A percentile compares a stretch with the other conserved stretches of the same genome.
These are phyloP conservation scores for Anseranas semipalmata DNA, from an alignment of 2,113 vertebrate genomes.

Conservation along the genomic window DNA sequence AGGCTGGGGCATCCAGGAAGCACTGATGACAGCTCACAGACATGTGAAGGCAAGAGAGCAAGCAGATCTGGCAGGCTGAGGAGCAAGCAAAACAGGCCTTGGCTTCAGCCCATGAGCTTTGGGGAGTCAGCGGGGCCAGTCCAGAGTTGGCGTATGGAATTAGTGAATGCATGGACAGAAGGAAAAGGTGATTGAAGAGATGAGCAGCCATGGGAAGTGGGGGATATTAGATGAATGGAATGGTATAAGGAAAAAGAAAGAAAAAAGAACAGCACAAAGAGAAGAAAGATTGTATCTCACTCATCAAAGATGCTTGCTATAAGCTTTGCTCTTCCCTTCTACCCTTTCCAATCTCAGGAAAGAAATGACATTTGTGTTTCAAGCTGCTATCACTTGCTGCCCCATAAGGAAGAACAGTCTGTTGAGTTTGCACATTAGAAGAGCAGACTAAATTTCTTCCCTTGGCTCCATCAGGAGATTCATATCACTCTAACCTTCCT, in stretches of 20 bases:
- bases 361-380: background rate
- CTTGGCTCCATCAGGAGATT: background rate
- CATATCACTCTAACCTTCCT: background rate
- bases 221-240: background rate
- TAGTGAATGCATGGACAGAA: background rate
- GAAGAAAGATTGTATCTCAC: background rate
- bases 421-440: background rate
- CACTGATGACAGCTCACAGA: background rate
- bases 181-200: background rate
- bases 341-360: background rate
- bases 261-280: background rate
- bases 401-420: background rate
- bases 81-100: background rate
- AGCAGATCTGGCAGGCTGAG: background rate
- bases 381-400: background rate
- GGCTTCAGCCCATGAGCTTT: background rate
- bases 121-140: background rate
- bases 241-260: background rate
- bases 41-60: background rate
- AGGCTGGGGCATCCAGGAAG: background rate
- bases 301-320: background rate
- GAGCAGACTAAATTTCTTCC: background rate
- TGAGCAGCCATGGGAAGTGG: background rate
- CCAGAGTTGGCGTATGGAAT: background rate
- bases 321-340: background rate